Evolutionary conservation across 1,140 invertebrate genomes (phyloP).

Genomic region (Drepana arcuata): DNA sequence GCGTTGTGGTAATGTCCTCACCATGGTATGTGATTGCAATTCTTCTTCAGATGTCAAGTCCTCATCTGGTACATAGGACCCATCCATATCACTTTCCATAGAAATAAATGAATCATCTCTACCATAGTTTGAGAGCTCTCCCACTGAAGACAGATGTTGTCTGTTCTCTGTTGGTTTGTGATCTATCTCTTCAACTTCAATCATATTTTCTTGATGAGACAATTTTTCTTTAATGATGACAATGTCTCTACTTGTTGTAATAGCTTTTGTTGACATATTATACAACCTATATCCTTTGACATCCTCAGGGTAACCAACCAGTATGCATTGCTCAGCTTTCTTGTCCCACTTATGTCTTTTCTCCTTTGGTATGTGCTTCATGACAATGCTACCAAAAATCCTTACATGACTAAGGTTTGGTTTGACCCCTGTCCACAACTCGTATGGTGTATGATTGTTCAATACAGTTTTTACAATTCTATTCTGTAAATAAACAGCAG

Average conservation of each 20-base stretch:
- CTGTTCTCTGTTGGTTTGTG: too few species aligned
- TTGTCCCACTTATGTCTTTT: background rate
- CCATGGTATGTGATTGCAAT: too few species aligned
- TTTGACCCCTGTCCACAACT: background rate
- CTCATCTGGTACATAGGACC: too few species aligned
- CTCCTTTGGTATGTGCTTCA: background rate
- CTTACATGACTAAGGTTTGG: background rate
- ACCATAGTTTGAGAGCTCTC: too few species aligned
- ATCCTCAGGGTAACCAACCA: background rate
- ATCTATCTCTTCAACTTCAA: background rate
- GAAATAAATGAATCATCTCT: too few species aligned
- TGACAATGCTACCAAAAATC: background rate
- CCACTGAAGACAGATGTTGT: too few species aligned
- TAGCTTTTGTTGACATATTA: background rate
- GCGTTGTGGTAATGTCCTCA: too few species aligned
- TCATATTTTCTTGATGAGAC: conserved; percentile 7
- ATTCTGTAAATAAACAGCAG: background rate
- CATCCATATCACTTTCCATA: too few species aligned
- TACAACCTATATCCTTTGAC: background rate
- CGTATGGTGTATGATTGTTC: background rate
- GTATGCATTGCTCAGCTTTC: background rate
- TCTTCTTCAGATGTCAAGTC: too few species aligned
- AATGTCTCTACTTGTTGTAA: background rate
- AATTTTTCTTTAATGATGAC: conserved; percentile 3
- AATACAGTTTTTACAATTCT: background rate